A percentile compares a stretch with the other conserved stretches of the same genome.
Evolutionary conservation across 1,140 invertebrate species (phyloP).

Genomic region (Hestina assimilis): DNA sequence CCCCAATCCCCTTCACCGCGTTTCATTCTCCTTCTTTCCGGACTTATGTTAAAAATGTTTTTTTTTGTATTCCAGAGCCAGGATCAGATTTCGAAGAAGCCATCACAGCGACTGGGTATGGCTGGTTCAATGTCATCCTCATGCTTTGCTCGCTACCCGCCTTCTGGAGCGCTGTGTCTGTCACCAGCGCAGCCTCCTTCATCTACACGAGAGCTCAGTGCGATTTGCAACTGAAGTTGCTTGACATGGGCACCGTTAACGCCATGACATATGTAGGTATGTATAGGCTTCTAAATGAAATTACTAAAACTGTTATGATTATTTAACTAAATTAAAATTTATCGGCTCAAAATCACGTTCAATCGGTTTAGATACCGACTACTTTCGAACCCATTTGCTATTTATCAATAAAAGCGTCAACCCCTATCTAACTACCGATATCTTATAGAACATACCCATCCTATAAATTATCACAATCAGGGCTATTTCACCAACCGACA

Average conservation of each 20-base stretch:
- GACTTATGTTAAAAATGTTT: too few species aligned
- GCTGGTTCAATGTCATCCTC: conserved; percentile 83
- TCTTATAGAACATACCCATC: too few species aligned
- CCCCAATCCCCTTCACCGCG: too few species aligned
- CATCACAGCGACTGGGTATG: conserved; percentile 80
- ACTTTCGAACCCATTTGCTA: too few species aligned
- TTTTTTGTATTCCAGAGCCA: conserved; percentile 35
- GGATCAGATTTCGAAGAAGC: conserved; percentile 81
- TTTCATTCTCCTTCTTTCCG: too few species aligned
- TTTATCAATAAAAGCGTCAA: too few species aligned
- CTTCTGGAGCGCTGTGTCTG: conserved; percentile 82
- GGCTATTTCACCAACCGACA: too few species aligned
- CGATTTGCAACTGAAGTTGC: conserved; percentile 81
- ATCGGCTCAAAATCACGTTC: neutral
- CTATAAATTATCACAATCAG: too few species aligned
- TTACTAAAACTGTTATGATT: too few species aligned
- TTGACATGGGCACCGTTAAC: conserved; percentile 84
- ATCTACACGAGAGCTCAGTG: conserved; percentile 85
- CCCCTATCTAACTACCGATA: too few species aligned
- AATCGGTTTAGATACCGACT: too few species aligned
- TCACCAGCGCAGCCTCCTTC: conserved; percentile 82
- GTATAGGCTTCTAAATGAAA: too few species aligned
- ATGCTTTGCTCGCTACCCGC: conserved; percentile 81
- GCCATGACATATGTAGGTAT: conserved; percentile 83
- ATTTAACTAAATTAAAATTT: neutral